A percentile compares a stretch with the other conserved stretches of the same genome.
Conservation (phyloP, 2,797 vertebrate species). For the Tiaroga cobitis region DNA sequence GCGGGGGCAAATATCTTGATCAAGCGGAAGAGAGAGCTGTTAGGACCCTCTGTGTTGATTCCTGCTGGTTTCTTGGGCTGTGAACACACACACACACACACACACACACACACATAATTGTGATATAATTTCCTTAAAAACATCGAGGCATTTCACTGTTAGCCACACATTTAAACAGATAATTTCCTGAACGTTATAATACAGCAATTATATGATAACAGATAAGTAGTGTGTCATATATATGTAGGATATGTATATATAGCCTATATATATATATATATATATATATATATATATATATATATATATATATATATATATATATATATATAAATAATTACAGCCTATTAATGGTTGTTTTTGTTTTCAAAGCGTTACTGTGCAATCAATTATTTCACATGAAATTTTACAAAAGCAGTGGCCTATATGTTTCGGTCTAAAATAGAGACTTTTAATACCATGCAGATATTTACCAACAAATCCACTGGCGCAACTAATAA, state of each 20-base stretch:
- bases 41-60: conserved; percentile 93
- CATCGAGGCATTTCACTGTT: not conserved
- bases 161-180: not conserved
- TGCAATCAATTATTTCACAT: not conserved
- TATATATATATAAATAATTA: too few relatives aligned
- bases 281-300: too few relatives aligned
- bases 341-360: too few relatives aligned
- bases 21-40: conserved; percentile 94
- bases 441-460: not conserved
- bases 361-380: not conserved
- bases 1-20: conserved; percentile 75
- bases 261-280: too few relatives aligned
- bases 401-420: not conserved
- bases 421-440: not conserved
- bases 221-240: too few relatives aligned
- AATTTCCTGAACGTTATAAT: not conserved
- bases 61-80: conserved; percentile 93
- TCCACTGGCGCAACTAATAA: not conserved
- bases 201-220: too few relatives aligned
- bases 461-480: not conserved
- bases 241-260: not conserved
- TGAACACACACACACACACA: conserved; percentile 64
- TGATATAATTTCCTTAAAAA: conserved; percentile 54
- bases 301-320: too few relatives aligned
- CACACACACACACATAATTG: conserved; percentile 71